phyloP scores from a whole-genome alignment of 2,888 invertebrate genomes.

The Sarcophaga rosellei region DNA sequence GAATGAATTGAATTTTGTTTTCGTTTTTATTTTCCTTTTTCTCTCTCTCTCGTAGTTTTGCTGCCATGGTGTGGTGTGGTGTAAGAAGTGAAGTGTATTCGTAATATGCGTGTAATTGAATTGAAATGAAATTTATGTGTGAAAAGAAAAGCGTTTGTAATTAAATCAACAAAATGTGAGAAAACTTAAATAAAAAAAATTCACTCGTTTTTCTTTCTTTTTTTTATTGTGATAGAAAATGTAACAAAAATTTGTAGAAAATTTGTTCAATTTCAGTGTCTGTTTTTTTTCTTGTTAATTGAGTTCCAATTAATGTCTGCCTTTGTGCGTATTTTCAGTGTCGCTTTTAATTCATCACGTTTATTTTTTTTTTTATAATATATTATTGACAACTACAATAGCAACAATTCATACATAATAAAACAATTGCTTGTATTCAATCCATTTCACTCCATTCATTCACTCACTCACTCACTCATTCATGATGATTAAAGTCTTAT shows the following conservation, averaged over 20 bases:
- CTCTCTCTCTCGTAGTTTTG: conserved; percentile 5
- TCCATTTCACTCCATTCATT: neutral
- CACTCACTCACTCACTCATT: neutral
- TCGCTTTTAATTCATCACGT: too few species aligned
- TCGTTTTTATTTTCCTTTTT: neutral
- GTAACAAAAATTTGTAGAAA: neutral
- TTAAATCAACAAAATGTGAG: conserved; percentile 60
- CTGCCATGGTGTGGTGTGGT: conserved; percentile 4
- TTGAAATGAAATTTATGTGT: conserved; percentile 68
- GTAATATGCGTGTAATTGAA: conserved; percentile 66
- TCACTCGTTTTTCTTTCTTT: neutral
- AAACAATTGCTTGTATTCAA: neutral
- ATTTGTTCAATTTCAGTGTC: neutral
- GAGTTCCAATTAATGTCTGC: too few species aligned
- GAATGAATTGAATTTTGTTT: neutral
- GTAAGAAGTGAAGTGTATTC: neutral
- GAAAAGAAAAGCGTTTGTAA: conserved; percentile 60
- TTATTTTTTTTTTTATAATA: conserved; percentile 17
- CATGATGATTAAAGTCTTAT: conserved; percentile 53
- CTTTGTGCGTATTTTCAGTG: too few species aligned
- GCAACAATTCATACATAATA: conserved; percentile 13
- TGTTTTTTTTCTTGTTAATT: neutral
- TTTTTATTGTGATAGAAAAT: conserved; percentile 5
- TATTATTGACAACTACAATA: conserved; percentile 32
- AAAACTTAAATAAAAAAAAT: conserved; percentile 40